Evolutionary conservation across 2,888 invertebrate genomes (phyloP).

Genomic region (Nephrotoma appendiculata): DNA sequence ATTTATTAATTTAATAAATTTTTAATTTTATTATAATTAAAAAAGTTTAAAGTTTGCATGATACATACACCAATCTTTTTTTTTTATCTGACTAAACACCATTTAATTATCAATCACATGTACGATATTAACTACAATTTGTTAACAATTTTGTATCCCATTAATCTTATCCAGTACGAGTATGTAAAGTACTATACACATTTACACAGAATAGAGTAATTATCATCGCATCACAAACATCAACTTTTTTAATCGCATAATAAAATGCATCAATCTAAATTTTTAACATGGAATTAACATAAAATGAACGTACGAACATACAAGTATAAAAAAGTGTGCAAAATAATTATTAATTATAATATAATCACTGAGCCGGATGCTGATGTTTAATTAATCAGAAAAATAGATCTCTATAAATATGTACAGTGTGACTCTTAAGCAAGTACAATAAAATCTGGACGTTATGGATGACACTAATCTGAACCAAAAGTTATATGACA

Average conservation of each 20-base stretch:
- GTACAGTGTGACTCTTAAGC: too few species aligned
- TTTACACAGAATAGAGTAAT: not conserved
- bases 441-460: too few species aligned
- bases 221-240: not conserved
- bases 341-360: not conserved
- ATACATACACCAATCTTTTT: not conserved
- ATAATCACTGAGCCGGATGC: slow-evolving; percentile 1
- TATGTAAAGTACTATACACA: too few species aligned
- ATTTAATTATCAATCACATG: not conserved
- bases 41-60: not conserved
- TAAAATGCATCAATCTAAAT: not conserved
- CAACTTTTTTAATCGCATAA: not conserved
- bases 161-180: not conserved
- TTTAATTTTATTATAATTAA: not conserved
- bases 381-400: slow-evolving; percentile 3
- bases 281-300: not conserved
- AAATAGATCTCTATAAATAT: not conserved
- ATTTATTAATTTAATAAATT: not conserved
- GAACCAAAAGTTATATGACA: too few species aligned
- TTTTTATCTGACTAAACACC: not conserved
- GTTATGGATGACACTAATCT: too few species aligned
- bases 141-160: not conserved
- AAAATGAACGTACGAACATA: not conserved
- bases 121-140: not conserved
- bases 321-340: not conserved